These are phyloP conservation scores for Asarcornis scutulata DNA, from an alignment of 2,113 vertebrate genomes.

Conservation along the genomic window DNA sequence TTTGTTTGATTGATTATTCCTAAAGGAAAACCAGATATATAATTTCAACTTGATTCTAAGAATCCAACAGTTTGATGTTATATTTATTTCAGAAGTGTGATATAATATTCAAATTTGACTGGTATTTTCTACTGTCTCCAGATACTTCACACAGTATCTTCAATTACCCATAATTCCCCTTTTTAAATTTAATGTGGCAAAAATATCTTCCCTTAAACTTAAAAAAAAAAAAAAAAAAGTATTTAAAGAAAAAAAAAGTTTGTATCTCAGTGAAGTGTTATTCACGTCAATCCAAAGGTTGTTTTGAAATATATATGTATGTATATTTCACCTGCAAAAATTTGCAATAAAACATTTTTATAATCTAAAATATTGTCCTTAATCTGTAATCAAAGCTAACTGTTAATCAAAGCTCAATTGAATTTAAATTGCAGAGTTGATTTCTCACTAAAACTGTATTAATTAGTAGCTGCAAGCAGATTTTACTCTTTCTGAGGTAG, in stretches of 20 bases:
- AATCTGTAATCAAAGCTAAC: not conserved
- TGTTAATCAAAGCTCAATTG: not conserved
- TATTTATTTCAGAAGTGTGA: not conserved
- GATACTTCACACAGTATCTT: not conserved
- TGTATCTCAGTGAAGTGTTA: not conserved
- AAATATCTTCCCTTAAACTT: not conserved
- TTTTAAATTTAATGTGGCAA: not conserved
- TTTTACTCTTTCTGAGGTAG: not conserved
- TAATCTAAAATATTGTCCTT: not conserved
- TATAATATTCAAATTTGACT: not conserved
- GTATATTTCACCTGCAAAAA: not conserved
- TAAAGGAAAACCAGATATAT: not conserved
- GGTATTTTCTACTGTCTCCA: not conserved
- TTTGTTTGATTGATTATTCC: not conserved
- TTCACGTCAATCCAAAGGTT: not conserved
- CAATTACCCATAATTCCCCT: fast-evolving
- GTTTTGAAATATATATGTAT: not conserved
- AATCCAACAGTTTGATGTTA: not conserved
- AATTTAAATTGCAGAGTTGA: not conserved
- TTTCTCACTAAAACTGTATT: not conserved
- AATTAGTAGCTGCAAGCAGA: not conserved
- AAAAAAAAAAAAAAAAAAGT: not conserved
- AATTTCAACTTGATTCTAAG: not conserved
- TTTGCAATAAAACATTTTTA: not conserved
- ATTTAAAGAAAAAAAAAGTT: not conserved